Percentiles rank a stretch among this genome's conserved stretches.
These are phyloP conservation scores for Netelia fuscicornis DNA, from an alignment of 2,888 invertebrate species.

Conservation along the genomic window DNA sequence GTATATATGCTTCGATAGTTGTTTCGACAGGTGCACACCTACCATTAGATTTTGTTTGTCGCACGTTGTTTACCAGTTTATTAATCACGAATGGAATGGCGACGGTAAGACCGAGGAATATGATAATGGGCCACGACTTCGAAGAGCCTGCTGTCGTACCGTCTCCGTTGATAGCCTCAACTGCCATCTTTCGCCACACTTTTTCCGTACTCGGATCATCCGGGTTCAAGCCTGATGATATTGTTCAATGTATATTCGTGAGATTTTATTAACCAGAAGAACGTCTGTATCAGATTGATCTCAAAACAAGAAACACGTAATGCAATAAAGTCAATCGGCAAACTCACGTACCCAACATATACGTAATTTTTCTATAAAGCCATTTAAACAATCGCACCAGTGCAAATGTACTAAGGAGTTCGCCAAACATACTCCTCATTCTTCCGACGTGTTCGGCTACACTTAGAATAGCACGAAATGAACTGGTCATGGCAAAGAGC, in stretches of 20 bases:
- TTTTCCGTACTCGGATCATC: slow-evolving; percentile 80
- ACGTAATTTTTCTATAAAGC: slow-evolving; percentile 91
- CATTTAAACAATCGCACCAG: slow-evolving; percentile 92
- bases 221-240: slow-evolving; percentile 78
- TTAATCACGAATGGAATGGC: slow-evolving; percentile 94
- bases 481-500: slow-evolving; percentile 97
- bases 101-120: slow-evolving; percentile 95
- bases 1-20: slow-evolving; percentile 74
- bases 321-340: neutral
- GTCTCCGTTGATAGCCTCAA: slow-evolving; percentile 82
- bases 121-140: slow-evolving; percentile 93
- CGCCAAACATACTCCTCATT: slow-evolving; percentile 92
- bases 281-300: neutral
- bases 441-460: slow-evolving; percentile 98
- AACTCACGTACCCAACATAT: slow-evolving; percentile 87
- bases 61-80: slow-evolving; percentile 77
- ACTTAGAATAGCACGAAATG: slow-evolving; percentile 97
- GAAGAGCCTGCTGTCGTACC: slow-evolving; percentile 85
- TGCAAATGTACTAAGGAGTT: slow-evolving; percentile 95
- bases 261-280: neutral
- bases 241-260: neutral
- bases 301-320: neutral
- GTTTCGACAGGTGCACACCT: slow-evolving; percentile 41
- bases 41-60: slow-evolving; percentile 75
- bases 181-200: slow-evolving; percentile 82